phyloP scores from a whole-genome alignment of 2,797 vertebrate species.

The Coreius guichenoti region DNA sequence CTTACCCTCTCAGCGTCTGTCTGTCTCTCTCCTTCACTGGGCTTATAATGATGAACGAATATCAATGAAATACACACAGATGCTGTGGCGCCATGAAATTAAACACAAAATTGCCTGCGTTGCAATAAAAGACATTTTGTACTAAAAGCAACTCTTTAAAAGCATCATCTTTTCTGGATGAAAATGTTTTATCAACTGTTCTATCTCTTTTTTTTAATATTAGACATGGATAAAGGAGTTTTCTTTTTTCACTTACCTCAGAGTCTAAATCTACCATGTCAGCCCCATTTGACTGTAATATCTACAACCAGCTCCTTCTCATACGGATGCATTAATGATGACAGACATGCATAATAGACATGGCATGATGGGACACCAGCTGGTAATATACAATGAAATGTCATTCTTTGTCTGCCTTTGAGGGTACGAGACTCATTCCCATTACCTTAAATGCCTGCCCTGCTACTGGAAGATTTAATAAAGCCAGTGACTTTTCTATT shows the following conservation, averaged over 20 bases:
- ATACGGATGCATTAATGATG: constrained; percentile 65
- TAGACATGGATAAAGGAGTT: neutral
- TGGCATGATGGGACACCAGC: constrained; percentile 66
- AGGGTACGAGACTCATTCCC: constrained; percentile 61
- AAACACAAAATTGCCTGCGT: constrained; percentile 4
- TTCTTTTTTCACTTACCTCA: neutral
- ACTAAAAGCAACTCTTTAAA: neutral
- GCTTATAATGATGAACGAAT: constrained; percentile 40
- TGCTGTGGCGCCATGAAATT: constrained; percentile 25
- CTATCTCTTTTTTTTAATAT: neutral
- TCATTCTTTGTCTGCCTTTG: constrained; percentile 39
- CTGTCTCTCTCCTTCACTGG: constrained; percentile 41
- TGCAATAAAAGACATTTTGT: neutral
- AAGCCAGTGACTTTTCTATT: constrained; percentile 47
- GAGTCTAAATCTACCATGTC: constrained; percentile 16
- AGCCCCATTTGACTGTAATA: constrained; percentile 16
- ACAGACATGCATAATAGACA: constrained; percentile 63
- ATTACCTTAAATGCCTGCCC: constrained; percentile 63
- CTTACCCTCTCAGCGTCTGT: constrained; percentile 49
- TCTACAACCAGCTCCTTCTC: constrained; percentile 33
- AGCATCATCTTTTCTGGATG: constrained; percentile 11
- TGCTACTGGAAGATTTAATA: constrained; percentile 55
- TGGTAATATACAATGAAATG: constrained; percentile 63
- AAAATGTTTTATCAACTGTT: constrained; percentile 5
- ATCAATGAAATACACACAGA: constrained; percentile 41